A percentile compares a stretch with the other conserved stretches of the same genome.
Conservation (phyloP, 2,797 vertebrate species). For the Sciaenops ocellatus region DNA sequence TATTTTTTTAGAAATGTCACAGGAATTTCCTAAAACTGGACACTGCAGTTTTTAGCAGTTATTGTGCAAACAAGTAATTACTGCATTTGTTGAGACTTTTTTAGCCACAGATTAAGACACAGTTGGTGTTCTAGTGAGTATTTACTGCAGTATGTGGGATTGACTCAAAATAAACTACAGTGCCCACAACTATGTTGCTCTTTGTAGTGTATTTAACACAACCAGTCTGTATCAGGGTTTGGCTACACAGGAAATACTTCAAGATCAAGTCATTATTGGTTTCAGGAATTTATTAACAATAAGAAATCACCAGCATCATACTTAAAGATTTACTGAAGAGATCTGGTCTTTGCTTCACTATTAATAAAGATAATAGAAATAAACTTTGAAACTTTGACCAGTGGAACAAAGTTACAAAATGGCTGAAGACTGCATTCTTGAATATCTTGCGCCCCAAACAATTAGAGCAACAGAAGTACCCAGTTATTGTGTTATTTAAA, state of each 20-base stretch:
- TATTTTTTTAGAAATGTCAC: not conserved
- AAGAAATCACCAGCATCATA: not conserved
- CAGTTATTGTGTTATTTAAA: too few relatives aligned
- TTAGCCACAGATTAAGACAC: not conserved
- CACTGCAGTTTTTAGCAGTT: not conserved
- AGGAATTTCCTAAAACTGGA: not conserved
- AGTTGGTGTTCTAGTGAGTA: not conserved
- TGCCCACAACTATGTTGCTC: not conserved
- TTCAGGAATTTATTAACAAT: constrained; percentile 1
- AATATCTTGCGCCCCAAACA: too few relatives aligned
- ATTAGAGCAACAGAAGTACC: too few relatives aligned
- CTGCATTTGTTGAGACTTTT: not conserved
- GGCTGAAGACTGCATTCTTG: too few relatives aligned
- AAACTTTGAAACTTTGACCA: not conserved
- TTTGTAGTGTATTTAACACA: constrained; percentile 22
- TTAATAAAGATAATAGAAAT: not conserved
- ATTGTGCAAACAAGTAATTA: not conserved
- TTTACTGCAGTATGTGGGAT: not conserved
- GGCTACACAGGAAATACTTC: not conserved
- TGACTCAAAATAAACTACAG: not conserved
- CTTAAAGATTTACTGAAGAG: not conserved
- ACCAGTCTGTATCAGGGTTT: not conserved
- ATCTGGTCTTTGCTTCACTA: not conserved
- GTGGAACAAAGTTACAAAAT: too few relatives aligned
- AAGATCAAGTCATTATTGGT: constrained; percentile 9